Percentiles rank a stretch among this genome's conserved stretches.
Conservation (phyloP, 2,797 vertebrate genomes). For the Acipenser oxyrinchus region DNA sequence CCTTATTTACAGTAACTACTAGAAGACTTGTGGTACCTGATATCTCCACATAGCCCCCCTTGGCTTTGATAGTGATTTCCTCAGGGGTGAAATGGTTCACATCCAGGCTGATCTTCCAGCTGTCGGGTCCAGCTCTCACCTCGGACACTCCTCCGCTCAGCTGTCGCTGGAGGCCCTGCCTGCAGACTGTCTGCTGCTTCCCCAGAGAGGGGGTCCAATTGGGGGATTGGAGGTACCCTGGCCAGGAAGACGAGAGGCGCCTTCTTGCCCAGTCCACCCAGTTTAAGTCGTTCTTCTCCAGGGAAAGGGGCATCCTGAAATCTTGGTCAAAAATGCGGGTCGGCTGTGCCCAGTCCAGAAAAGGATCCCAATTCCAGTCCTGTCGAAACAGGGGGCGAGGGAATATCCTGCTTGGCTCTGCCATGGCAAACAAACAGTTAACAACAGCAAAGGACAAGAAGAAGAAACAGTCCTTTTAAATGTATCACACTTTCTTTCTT, state of each 20-base stretch:
- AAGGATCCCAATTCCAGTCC: slow-evolving; percentile 33
- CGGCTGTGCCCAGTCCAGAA: slow-evolving; percentile 43
- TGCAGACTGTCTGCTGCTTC: slow-evolving; percentile 14
- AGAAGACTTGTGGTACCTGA: slow-evolving; percentile 40
- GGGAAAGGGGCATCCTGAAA: slow-evolving; percentile 42
- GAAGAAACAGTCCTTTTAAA: neutral
- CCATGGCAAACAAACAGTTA: slow-evolving; percentile 23
- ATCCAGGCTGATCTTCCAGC: slow-evolving; percentile 60
- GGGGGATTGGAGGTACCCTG: slow-evolving; percentile 36
- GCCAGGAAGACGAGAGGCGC: slow-evolving; percentile 44
- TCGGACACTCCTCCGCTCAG: slow-evolving; percentile 41
- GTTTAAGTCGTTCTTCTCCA: slow-evolving; percentile 36
- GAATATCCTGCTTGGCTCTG: slow-evolving; percentile 35
- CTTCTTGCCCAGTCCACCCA: slow-evolving; percentile 44
- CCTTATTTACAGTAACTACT: neutral
- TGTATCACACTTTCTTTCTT: neutral
- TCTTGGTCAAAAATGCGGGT: slow-evolving; percentile 35
- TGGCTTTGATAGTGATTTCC: slow-evolving; percentile 49
- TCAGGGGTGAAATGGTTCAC: slow-evolving; percentile 55
- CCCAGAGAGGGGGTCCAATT: slow-evolving; percentile 38
- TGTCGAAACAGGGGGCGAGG: slow-evolving; percentile 25
- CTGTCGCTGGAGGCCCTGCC: slow-evolving; percentile 24
- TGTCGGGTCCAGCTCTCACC: slow-evolving; percentile 31
- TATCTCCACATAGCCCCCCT: slow-evolving; percentile 52
- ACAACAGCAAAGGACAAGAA: neutral